Evolutionary conservation across 2,888 invertebrate genomes (phyloP), one percentile per base, ranked within the genome.

Genomic region (Andrena bicolor): DNA sequence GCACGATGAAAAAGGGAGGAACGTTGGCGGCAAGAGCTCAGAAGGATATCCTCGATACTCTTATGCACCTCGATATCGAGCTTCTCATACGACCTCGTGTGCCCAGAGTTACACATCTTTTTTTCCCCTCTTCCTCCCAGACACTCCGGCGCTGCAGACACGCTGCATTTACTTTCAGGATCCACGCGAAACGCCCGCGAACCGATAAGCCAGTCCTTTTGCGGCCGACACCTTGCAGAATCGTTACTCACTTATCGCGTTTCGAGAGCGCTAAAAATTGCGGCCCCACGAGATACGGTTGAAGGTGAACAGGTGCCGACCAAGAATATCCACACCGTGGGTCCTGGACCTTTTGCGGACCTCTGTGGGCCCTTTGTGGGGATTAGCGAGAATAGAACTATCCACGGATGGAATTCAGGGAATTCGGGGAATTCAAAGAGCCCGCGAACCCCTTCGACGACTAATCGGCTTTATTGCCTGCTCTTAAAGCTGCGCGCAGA

Each of bases 291-390:
- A 73, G 80, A 80, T 73, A 80, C 80, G 51, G 20, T 41, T 13
- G 81, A 80, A 81, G 80, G 81, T 80, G 74, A 81, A 74, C 81
- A 81, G 69, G 80, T 74, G 81, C 70, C 65, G 74, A 69, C 64
- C 20, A 48, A 69, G 73, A 64, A 72, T 80, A 80, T 30, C n/a
- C 20, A 2, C 10, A 5, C 10, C 2, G 63, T 20, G 20, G n/a
- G 5, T 48, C 4, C n/a, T 4, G 35, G 35, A 26, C 32, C 49
- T 16, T 16, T 53, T 2, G 16, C 1, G 32, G 6, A 20, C 49
- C n/a, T 41, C 41, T 16, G 41, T 41, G 41, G 41, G 41, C 41
- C 41, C 41, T 41, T 41, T 16, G 16, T 0, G 30, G 58, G 56
- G 23, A 65, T 65, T 76, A 64, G 35, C n/a, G 6, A 10, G 58